Base-by-base conservation (phyloP, 2,113 vertebrate species). In the Megatriorchis doriae region DNA sequence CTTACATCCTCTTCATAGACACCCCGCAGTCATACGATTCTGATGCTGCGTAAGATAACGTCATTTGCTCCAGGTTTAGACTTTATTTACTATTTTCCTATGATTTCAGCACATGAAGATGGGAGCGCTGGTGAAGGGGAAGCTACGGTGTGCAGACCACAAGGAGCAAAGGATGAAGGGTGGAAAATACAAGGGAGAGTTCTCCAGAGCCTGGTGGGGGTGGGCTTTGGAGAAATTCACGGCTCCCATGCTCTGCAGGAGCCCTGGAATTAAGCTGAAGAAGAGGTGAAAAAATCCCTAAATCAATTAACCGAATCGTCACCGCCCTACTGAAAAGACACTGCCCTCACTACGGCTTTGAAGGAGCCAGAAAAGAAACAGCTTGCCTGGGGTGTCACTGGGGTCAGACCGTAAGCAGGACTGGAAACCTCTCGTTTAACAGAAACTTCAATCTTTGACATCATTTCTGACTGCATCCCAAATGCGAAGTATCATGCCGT, bases 61-160 rank as follows among this genome's bases (percentile, higher is more conserved):
- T 61, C 38, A 12, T 79, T 91, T 82, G 93, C 86, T 97, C 95
- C 96, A 50, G 7, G 19, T 18, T 74, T 78, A 88, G 87, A 26
- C 81, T 94, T 84, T 29, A 72, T 36, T 82, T 43, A n/a, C 90
- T 40, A 4, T 71, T 92, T 96, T 97, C 93, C 91, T 92, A 80
- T 78, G 68, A 17, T 61, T 75, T 93, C 88, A 25, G 94, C 93
- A 72, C 59, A 31, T 10, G 73, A 74, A 84, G 94, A 38, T 62
- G 95, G 93, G 78, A 92, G 90, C 83, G 21, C 79, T 42, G 92
- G 27, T 40, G 90, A 93, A 63, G 93, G 95, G 96, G 95, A 95
- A 65, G 93, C 88, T 86, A 93, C 62, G 42, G 95, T 7, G 7
- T 52, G 86, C 80, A 77, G 77, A 72, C 20, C 38, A 14, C 14